phyloP scores from a whole-genome alignment of 1,140 invertebrate species.

The Mya arenaria region DNA sequence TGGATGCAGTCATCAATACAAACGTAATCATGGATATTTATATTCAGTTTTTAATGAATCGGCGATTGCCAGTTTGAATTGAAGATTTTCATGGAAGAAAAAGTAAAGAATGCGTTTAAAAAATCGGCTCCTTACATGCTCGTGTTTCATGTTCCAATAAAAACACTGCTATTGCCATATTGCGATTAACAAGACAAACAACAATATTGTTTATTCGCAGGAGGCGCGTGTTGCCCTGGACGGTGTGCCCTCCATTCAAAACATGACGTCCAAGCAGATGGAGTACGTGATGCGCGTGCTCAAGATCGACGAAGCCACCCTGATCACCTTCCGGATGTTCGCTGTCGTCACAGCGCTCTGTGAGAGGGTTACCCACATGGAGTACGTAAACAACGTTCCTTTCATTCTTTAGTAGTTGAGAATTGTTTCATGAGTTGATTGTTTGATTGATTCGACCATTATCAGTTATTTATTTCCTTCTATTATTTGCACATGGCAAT shows the following conservation, averaged over 20 bases:
- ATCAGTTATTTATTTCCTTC: too few relatives aligned
- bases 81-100: too few relatives aligned
- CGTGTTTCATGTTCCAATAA: too few relatives aligned
- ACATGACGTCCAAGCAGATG: conserved; percentile 71
- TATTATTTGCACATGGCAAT: too few relatives aligned
- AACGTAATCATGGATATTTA: conserved; percentile 61
- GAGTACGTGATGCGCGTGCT: conserved; percentile 71
- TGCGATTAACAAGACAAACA: too few relatives aligned
- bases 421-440: too few relatives aligned
- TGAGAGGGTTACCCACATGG: conserved; percentile 75
- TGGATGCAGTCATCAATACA: conserved; percentile 66
- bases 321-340: conserved; percentile 76
- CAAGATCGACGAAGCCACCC: conserved; percentile 67
- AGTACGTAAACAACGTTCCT: conserved; percentile 63
- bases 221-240: conserved; percentile 64
- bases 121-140: too few relatives aligned
- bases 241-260: conserved; percentile 64
- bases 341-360: conserved; percentile 70
- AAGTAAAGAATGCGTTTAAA: too few relatives aligned
- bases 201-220: conserved; percentile 41
- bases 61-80: too few relatives aligned
- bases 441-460: too few relatives aligned
- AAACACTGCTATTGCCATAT: too few relatives aligned
- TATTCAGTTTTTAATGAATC: too few relatives aligned
- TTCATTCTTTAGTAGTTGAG: background rate